phyloP scores from a whole-genome alignment of 2,113 vertebrate species.

The Hypanus sabinus region DNA sequence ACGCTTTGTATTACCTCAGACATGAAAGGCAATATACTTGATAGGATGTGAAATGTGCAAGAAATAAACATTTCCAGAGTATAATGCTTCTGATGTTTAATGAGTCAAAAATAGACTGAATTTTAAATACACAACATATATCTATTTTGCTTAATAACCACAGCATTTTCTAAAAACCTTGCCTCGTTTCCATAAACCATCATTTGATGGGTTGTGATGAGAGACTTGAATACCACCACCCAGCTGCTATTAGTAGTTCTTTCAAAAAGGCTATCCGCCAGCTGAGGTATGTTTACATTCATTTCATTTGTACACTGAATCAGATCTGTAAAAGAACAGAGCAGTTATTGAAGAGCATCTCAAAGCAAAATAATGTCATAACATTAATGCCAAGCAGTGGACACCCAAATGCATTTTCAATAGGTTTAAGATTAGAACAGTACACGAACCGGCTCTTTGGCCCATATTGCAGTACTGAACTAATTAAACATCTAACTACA shows the following conservation, averaged over 20 bases:
- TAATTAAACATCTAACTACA: no score
- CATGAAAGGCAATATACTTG: no score
- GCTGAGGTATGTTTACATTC: slow-evolving; percentile 90
- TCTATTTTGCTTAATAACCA: no score
- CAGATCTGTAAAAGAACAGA: slow-evolving; percentile 67
- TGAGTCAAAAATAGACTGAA: neutral
- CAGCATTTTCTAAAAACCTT: slow-evolving; percentile 44
- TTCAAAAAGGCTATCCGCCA: slow-evolving; percentile 96
- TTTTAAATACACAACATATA: neutral
- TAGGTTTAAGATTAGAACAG: neutral
- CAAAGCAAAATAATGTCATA: neutral
- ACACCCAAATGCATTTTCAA: neutral
- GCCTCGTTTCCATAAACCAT: slow-evolving; percentile 98
- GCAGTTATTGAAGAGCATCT: neutral
- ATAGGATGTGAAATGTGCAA: no score
- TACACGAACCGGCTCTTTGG: no score
- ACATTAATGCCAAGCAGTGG: neutral
- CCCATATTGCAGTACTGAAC: no score
- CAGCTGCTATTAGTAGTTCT: slow-evolving; percentile 95
- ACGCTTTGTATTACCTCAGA: no score
- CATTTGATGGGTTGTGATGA: slow-evolving; percentile 94
- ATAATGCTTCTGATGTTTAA: neutral
- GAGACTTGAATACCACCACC: slow-evolving; percentile 98
- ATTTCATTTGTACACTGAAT: slow-evolving; percentile 95
- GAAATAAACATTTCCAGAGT: neutral